Evolutionary conservation across 2,888 invertebrate species (phyloP).

Genomic region (Volucella inanis): DNA sequence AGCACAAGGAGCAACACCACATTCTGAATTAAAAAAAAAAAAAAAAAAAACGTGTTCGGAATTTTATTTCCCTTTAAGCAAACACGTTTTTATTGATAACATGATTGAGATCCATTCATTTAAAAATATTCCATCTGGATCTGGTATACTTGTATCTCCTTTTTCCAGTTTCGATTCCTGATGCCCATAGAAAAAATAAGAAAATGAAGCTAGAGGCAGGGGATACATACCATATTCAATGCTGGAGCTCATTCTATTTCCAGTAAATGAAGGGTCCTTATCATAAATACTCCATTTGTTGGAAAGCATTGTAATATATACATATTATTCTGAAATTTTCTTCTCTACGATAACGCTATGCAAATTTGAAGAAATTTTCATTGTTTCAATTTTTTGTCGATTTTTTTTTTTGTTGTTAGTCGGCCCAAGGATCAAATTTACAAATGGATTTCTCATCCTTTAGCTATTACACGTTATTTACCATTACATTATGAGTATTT

Average conservation of each 20-base stretch:
- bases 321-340: constrained; percentile 54
- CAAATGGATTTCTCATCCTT: constrained; percentile 63
- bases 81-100: constrained; percentile 72
- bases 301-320: constrained; percentile 49
- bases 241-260: constrained; percentile 6
- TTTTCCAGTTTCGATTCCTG: constrained; percentile 27
- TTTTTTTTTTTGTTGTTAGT: constrained; percentile 7
- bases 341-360: constrained; percentile 47
- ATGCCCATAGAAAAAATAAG: constrained; percentile 25
- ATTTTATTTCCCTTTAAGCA: constrained; percentile 55
- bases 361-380: constrained; percentile 61
- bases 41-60: constrained; percentile 67
- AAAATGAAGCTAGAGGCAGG: not conserved
- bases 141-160: not conserved
- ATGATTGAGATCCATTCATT: constrained; percentile 73
- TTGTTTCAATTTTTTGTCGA: constrained; percentile 43
- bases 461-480: constrained; percentile 61
- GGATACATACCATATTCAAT: not conserved
- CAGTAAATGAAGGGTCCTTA: constrained; percentile 29
- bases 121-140: constrained; percentile 60
- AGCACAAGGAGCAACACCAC: constrained; percentile 33
- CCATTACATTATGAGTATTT: constrained; percentile 44
- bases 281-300: constrained; percentile 57
- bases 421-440: constrained; percentile 58
- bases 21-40: constrained; percentile 64